Evolutionary conservation across 2,113 vertebrate species (phyloP).

Genomic region (Philantomba maxwellii): DNA sequence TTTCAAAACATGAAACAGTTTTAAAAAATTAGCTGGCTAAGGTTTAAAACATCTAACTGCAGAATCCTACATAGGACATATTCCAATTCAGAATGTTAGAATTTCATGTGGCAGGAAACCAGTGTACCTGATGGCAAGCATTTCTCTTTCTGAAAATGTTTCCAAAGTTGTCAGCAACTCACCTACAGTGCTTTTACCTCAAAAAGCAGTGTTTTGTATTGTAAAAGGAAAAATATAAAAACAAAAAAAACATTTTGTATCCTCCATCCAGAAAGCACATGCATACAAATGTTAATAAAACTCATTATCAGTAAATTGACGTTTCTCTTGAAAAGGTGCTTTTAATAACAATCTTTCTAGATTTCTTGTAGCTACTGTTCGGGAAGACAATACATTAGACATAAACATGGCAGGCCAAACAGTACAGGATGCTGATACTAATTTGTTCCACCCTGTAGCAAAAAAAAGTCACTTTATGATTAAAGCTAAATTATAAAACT

Average conservation of each 20-base stretch:
- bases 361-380: not conserved
- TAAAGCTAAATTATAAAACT: not conserved
- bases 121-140: not conserved
- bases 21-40: not conserved
- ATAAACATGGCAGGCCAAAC: not conserved
- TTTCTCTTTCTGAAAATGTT: constrained; percentile 5
- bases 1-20: constrained; percentile 27
- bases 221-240: not conserved
- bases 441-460: not conserved
- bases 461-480: not conserved
- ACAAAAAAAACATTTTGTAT: not conserved
- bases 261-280: not conserved
- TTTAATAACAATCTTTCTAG: not conserved
- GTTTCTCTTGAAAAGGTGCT: not conserved
- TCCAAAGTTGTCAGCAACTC: constrained; percentile 3
- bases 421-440: not conserved
- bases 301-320: not conserved
- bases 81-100: not conserved
- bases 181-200: not conserved
- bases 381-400: not conserved
- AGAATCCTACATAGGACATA: not conserved
- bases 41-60: constrained; percentile 23
- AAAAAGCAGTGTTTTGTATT: not conserved
- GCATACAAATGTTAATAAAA: not conserved
- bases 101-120: constrained; percentile 27